phyloP scores from a whole-genome alignment of 1,140 invertebrate genomes.

The Ostrea edulis region DNA sequence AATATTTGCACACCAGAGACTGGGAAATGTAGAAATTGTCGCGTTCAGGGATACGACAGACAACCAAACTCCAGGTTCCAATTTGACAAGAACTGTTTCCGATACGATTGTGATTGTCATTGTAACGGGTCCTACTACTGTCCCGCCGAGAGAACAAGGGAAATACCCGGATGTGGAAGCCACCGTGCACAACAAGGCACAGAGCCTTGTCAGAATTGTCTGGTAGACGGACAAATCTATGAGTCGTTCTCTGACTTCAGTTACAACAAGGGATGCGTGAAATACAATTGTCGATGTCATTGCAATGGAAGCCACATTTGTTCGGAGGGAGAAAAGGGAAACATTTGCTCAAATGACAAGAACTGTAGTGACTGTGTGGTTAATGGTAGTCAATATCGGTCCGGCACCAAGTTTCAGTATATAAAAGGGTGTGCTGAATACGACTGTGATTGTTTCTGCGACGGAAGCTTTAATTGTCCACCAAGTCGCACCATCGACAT shows the following conservation, averaged over 20 bases:
- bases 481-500: slow-evolving; percentile 61
- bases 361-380: slow-evolving; percentile 56
- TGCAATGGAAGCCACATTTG: slow-evolving; percentile 65
- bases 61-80: slow-evolving; percentile 53
- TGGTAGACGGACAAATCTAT: slow-evolving; percentile 39
- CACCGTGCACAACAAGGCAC: slow-evolving; percentile 17
- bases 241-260: slow-evolving; percentile 57
- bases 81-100: slow-evolving; percentile 46
- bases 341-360: slow-evolving; percentile 50
- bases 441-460: slow-evolving; percentile 66
- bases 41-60: slow-evolving; percentile 36
- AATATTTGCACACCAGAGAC: slow-evolving; percentile 56
- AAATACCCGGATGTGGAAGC: slow-evolving; percentile 54
- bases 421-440: slow-evolving; percentile 61
- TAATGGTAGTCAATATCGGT: slow-evolving; percentile 49
- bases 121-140: slow-evolving; percentile 57
- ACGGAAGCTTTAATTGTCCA: slow-evolving; percentile 64
- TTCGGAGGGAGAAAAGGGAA: slow-evolving; percentile 55
- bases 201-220: slow-evolving; percentile 32
- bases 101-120: slow-evolving; percentile 55
- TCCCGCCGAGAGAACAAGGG: slow-evolving; percentile 54
- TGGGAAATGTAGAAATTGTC: slow-evolving; percentile 47
- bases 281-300: slow-evolving; percentile 64
- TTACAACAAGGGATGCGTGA: slow-evolving; percentile 54
- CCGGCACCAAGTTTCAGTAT: slow-evolving; percentile 47